A percentile compares a stretch with the other conserved stretches of the same genome.
phyloP scores from a whole-genome alignment of 2,797 vertebrate genomes.

The Falco peregrinus region DNA sequence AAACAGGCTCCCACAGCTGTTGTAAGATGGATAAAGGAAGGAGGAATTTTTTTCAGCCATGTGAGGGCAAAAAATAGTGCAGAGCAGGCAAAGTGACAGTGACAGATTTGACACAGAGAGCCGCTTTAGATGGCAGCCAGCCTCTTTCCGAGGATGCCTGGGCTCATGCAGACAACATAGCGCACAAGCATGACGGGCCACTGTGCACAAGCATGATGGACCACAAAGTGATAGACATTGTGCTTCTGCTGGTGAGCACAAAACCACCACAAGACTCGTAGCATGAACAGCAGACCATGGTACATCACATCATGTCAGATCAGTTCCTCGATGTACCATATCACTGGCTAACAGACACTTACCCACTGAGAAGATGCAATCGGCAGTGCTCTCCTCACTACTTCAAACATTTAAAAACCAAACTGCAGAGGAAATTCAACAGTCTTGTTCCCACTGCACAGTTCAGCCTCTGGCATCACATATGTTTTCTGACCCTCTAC shows the following conservation, averaged over 20 bases:
- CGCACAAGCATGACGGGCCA: accelerated
- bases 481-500: neutral
- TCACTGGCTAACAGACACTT: neutral
- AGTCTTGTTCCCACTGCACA: neutral
- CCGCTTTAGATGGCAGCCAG: neutral
- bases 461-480: neutral
- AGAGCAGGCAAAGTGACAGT: neutral
- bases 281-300: neutral
- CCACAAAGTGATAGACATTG: accelerated
- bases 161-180: neutral
- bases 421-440: neutral
- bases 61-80: neutral
- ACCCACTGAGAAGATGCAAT: neutral
- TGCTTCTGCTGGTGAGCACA: neutral
- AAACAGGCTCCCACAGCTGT: neutral
- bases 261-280: neutral
- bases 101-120: neutral
- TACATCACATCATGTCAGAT: accelerated
- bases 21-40: neutral
- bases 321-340: neutral
- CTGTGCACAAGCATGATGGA: neutral
- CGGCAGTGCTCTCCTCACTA: neutral
- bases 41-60: neutral
- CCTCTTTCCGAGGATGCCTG: neutral
- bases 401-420: neutral